phyloP scores from a whole-genome alignment of 2,888 invertebrate genomes.

The Mesopsocus fuscifrons region DNA sequence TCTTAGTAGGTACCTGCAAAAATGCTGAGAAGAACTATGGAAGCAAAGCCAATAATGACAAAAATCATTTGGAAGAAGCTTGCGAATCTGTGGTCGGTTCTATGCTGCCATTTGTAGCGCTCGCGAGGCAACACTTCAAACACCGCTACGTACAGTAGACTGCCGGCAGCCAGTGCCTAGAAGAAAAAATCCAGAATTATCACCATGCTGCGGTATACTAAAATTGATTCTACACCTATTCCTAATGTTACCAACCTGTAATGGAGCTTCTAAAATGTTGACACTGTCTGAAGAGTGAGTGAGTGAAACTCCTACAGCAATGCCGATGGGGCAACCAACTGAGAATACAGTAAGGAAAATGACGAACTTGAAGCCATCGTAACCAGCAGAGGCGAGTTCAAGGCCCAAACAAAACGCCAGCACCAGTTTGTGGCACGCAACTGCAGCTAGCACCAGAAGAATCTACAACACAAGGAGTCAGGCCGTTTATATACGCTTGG shows the following conservation, averaged over 20 bases:
- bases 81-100: constrained; percentile 29
- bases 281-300: constrained; percentile 30
- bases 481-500: no score
- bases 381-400: constrained; percentile 32
- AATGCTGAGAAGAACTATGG: constrained; percentile 35
- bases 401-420: constrained; percentile 66
- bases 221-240: no score
- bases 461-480: constrained; percentile 31
- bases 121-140: constrained; percentile 60
- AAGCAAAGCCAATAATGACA: constrained; percentile 36
- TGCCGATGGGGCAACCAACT: constrained; percentile 45
- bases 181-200: no score
- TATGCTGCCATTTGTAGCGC: constrained; percentile 50
- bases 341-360: constrained; percentile 43
- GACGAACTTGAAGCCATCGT: constrained; percentile 28
- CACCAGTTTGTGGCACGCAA: constrained; percentile 62
- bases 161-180: constrained; percentile 53
- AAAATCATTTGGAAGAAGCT: constrained; percentile 42
- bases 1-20: no score
- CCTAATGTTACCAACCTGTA: no score
- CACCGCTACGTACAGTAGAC: constrained; percentile 55
- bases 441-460: constrained; percentile 42
- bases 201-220: no score
- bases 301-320: constrained; percentile 42
- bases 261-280: constrained; percentile 25